Evolutionary conservation across 2,888 invertebrate species (phyloP).

Genomic region (Schizotus pectinicornis): DNA sequence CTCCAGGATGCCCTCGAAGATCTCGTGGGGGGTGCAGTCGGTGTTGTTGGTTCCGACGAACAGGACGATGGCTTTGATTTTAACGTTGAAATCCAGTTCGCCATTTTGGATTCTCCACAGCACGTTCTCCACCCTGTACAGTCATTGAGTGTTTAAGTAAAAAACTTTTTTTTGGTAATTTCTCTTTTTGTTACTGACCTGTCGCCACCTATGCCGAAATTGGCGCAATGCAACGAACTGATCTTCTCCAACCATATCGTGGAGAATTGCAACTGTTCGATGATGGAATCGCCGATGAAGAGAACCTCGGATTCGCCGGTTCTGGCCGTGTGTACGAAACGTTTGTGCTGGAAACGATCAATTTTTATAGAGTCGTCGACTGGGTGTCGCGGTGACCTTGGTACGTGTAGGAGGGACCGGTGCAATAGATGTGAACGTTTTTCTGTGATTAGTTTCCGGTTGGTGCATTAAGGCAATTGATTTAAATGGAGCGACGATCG

Average conservation of each 20-base stretch:
- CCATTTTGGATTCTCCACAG: conserved; percentile 73
- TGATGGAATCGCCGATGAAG: conserved; percentile 72
- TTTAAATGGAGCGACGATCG: no score
- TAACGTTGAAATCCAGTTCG: conserved; percentile 69
- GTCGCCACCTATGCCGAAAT: conserved; percentile 75
- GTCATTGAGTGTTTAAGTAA: background rate
- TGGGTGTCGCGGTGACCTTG: background rate
- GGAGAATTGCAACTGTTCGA: conserved; percentile 66
- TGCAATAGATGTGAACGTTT: no score
- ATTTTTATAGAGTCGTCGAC: no score
- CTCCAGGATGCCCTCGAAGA: conserved; percentile 67
- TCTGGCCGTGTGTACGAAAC: conserved; percentile 67
- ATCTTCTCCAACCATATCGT: conserved; percentile 70
- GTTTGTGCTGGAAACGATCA: conserved; percentile 65
- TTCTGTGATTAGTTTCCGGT: no score
- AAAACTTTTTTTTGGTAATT: background rate
- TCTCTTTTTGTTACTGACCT: conserved; percentile 47
- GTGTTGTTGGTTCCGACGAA: conserved; percentile 73
- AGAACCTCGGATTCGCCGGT: conserved; percentile 70
- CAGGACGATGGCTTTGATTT: conserved; percentile 70
- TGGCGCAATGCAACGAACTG: conserved; percentile 71
- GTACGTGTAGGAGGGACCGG: no score
- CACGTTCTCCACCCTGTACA: conserved; percentile 67
- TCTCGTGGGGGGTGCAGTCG: conserved; percentile 66
- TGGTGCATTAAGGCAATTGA: no score